These are phyloP conservation scores for Sebastes minor DNA, from an alignment of 2,797 vertebrate species.

Conservation along the genomic window DNA sequence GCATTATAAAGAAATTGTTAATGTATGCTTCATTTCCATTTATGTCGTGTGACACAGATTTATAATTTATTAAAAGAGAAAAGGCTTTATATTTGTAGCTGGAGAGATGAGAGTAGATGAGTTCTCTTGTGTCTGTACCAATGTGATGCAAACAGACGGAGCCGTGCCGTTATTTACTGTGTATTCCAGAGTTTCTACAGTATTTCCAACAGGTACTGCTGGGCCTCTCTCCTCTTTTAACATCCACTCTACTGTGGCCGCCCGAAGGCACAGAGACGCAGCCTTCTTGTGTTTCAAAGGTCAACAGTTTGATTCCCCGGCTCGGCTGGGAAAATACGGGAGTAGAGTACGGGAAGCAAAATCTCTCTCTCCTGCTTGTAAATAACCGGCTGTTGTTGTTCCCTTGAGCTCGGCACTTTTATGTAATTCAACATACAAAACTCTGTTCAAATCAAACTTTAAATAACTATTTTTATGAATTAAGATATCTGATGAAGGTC, in stretches of 20 bases:
- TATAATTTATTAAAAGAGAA: neutral
- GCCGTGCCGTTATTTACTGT: neutral
- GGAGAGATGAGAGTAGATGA: neutral
- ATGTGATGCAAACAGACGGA: neutral
- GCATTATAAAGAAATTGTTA: neutral
- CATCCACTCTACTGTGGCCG: neutral
- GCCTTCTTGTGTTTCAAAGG: slow-evolving; percentile 26
- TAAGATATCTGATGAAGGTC: neutral
- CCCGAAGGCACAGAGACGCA: slow-evolving; percentile 25
- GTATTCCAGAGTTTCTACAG: neutral
- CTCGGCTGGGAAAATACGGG: neutral
- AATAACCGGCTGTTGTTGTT: neutral
- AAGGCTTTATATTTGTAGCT: neutral
- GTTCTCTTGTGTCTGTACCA: neutral
- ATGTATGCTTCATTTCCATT: neutral
- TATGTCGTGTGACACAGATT: neutral
- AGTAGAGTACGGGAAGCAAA: neutral
- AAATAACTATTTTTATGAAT: neutral
- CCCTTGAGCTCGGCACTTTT: neutral
- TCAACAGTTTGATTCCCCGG: slow-evolving; percentile 22
- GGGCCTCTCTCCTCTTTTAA: neutral
- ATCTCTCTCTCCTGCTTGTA: neutral
- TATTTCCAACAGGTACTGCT: neutral
- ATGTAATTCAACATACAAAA: neutral
- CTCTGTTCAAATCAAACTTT: neutral